Conservation (phyloP, 2,888 invertebrate species). For the Andrena camellia region DNA sequence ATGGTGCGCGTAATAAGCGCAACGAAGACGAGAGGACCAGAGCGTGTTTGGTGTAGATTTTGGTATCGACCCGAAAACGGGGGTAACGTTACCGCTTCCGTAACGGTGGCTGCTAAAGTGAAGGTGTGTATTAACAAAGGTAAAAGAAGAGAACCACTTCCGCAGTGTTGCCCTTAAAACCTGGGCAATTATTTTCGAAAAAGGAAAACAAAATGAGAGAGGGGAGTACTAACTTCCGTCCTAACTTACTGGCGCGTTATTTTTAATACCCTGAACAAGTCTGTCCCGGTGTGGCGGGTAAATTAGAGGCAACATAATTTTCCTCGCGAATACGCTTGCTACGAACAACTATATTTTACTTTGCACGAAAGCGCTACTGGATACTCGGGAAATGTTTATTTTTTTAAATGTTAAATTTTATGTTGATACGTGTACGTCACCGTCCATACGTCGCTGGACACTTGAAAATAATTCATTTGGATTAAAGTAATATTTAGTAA, state of each 20-base stretch:
- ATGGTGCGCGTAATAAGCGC: constrained; percentile 94
- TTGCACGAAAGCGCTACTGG: neutral
- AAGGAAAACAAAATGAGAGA: neutral
- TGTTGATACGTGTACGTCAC: neutral
- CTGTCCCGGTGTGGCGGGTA: neutral
- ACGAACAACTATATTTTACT: neutral
- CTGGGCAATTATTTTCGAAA: neutral
- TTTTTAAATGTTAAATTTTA: constrained; percentile 7
- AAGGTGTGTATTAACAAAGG: constrained; percentile 86
- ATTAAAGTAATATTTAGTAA: no score
- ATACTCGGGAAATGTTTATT: neutral
- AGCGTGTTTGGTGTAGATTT: constrained; percentile 92
- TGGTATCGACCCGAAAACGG: constrained; percentile 88
- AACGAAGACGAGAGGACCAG: constrained; percentile 94
- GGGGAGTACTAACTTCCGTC: neutral
- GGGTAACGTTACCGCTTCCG: constrained; percentile 84
- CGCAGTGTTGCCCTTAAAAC: neutral
- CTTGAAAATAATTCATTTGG: no score
- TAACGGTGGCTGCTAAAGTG: constrained; percentile 91
- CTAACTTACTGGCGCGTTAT: neutral
- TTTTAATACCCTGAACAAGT: neutral
- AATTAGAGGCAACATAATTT: constrained; percentile 19
- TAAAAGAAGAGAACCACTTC: constrained; percentile 11
- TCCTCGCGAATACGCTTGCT: neutral
- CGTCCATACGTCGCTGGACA: no score